Base-by-base conservation (phyloP, 2,797 vertebrate species). In the Onychomys leucogaster region DNA sequence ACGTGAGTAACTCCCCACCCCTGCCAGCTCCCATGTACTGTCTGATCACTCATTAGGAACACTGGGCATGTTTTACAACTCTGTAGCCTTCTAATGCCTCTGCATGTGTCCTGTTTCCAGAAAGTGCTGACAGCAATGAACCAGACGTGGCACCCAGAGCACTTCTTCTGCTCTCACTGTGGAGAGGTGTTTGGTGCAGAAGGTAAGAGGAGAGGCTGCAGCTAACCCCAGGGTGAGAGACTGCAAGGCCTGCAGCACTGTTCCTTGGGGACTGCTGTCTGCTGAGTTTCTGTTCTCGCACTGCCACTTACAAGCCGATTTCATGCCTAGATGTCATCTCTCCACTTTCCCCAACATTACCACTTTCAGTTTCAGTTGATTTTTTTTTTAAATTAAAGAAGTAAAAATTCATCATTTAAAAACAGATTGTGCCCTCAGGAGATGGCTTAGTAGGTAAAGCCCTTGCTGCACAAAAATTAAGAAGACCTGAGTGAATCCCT, bases 111-210 rank as follows among this genome's bases (percentile, higher is more conserved):
- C 96, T 91, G 85, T 97, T 69, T 89, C 77, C 98, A 99, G 99
- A 99, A 99, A 98, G 99, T 99, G 97, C 97, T 99, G 98, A 99
- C 99, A 0, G 99, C 99, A 4, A 98, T 99, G 98, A 98, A 99
- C 98, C 98, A 99, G 97, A 99, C 98, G 41, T 99, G 99, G 99
- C 99, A 99, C 94, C 99, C 99, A 0, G 99, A 99, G 92, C 99
- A 99, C 97, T 99, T 99, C 98, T 99, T 99, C 98, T 99, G 99
- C 4, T 80, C 98, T 85, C 99, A 99, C 97, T 99, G 99, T 0
- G 99, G 99, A 96, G 98, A 98, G 82, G 97, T 98, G 75, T 99
- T 99, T 5, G 99, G 99, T 83, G 21, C 98, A 12, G 99, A 99
- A 0, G 99, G 99, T 99, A 96, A 37, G 97, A 13, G 67, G 7